Evolutionary conservation across 92 coral and sea anemone genomes (phyloP).

Genomic region (Paragorgia papillata): DNA sequence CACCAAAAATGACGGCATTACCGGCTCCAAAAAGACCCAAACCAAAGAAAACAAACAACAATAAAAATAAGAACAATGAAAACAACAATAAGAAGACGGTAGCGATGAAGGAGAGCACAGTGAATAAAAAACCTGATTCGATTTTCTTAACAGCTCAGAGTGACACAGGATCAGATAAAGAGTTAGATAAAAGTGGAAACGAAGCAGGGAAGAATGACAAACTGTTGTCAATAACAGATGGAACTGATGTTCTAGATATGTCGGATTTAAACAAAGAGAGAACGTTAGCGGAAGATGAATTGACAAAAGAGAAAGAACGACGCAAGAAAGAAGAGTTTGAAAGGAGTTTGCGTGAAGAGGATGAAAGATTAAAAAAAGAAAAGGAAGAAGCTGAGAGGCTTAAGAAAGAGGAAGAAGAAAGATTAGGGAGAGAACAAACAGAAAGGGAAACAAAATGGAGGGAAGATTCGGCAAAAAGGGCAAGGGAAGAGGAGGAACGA

Average conservation of each 20-base stretch:
- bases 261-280: constrained; percentile 21
- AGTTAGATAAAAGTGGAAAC: constrained; percentile 13
- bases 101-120: not conserved
- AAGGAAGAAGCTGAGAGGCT: constrained; percentile 50
- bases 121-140: constrained; percentile 25
- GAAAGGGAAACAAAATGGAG: constrained; percentile 66
- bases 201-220: constrained; percentile 11
- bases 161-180: constrained; percentile 31
- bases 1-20: constrained; percentile 30
- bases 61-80: constrained; percentile 54
- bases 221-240: constrained; percentile 34
- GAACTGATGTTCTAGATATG: not conserved
- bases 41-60: constrained; percentile 12
- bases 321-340: constrained; percentile 53
- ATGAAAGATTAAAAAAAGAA: constrained; percentile 54
- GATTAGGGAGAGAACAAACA: constrained; percentile 54
- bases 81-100: constrained; percentile 15
- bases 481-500: constrained; percentile 54
- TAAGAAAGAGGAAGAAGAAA: constrained; percentile 60
- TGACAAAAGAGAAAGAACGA: constrained; percentile 64
- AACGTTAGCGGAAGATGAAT: constrained; percentile 54
- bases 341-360: constrained; percentile 56
- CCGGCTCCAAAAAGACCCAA: constrained; percentile 44
- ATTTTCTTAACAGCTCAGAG: constrained; percentile 32
- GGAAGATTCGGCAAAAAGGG: constrained; percentile 61